Evolutionary conservation across 2,888 invertebrate species (phyloP).

Genomic region (Parnassius apollo): DNA sequence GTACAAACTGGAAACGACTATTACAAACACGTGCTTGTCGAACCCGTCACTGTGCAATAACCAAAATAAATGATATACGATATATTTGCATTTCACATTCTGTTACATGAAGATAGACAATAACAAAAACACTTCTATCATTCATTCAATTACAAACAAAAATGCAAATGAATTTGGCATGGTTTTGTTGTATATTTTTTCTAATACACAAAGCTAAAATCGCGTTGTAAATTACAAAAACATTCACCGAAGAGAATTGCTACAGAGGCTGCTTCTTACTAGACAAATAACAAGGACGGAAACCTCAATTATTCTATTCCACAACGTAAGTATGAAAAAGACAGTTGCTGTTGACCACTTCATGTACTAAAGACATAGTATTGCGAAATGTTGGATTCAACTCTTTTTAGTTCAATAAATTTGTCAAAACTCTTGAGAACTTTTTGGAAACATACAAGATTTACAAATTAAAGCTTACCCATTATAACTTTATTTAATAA

Average conservation of each 20-base stretch:
- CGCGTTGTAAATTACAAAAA: neutral
- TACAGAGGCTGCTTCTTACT: slow-evolving; percentile 4
- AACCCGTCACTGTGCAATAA: slow-evolving; percentile 60
- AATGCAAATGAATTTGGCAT: neutral
- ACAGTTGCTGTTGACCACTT: neutral
- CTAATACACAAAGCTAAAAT: neutral
- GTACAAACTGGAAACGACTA: slow-evolving; percentile 74
- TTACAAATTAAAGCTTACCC: too few relatives aligned
- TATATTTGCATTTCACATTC: slow-evolving; percentile 31
- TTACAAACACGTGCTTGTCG: slow-evolving; percentile 72
- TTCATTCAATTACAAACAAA: neutral
- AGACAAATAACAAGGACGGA: slow-evolving; percentile 2
- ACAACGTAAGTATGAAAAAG: slow-evolving; percentile 2
- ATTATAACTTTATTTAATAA: too few relatives aligned
- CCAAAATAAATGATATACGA: slow-evolving; percentile 24
- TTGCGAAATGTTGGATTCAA: neutral
- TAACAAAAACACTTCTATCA: neutral
- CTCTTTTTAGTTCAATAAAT: too few relatives aligned
- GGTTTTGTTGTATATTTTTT: too few relatives aligned
- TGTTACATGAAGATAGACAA: neutral
- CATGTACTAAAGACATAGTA: neutral
- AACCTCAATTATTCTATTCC: neutral
- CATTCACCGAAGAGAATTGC: neutral
- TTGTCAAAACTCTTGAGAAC: too few relatives aligned
- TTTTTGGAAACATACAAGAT: too few relatives aligned